These are phyloP conservation scores for Amblyjoppa proteus DNA, from an alignment of 2,888 invertebrate species.

Conservation along the genomic window DNA sequence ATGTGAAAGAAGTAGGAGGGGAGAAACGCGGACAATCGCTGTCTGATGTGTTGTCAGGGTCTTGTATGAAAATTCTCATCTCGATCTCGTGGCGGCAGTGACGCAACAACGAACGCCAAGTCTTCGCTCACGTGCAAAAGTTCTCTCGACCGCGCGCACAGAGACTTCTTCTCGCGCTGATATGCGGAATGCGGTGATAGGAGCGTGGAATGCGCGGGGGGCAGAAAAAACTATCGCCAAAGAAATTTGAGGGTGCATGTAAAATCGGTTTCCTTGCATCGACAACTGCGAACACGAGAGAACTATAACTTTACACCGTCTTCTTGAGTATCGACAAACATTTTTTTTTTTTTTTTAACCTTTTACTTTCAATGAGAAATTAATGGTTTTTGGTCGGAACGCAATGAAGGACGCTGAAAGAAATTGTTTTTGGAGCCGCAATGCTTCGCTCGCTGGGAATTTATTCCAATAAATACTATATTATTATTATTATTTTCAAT, in stretches of 20 bases:
- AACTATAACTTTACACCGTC: not conserved
- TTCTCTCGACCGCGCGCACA: not conserved
- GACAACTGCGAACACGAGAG: not conserved
- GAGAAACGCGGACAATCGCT: not conserved
- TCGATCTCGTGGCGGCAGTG: not conserved
- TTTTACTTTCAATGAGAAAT: not conserved
- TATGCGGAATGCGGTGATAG: not conserved
- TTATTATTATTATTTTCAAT: too few relatives aligned
- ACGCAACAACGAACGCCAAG: slow-evolving; percentile 4
- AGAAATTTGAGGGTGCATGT: slow-evolving; percentile 13
- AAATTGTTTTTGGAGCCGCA: not conserved
- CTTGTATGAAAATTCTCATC: slow-evolving; percentile 22
- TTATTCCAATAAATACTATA: too few relatives aligned
- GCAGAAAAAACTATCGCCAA: not conserved
- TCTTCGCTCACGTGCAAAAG: slow-evolving; percentile 8
- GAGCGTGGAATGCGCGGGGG: not conserved
- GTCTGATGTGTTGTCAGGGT: not conserved
- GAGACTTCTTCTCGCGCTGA: not conserved
- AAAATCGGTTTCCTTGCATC: slow-evolving; percentile 1
- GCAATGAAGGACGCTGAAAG: not conserved
- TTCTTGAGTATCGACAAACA: not conserved
- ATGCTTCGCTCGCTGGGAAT: not conserved
- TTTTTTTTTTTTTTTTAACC: not conserved
- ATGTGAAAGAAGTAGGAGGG: too few relatives aligned
- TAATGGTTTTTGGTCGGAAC: not conserved